Base-by-base conservation (phyloP, 92 coral and sea anemone species). In the Ricordea florida region DNA sequence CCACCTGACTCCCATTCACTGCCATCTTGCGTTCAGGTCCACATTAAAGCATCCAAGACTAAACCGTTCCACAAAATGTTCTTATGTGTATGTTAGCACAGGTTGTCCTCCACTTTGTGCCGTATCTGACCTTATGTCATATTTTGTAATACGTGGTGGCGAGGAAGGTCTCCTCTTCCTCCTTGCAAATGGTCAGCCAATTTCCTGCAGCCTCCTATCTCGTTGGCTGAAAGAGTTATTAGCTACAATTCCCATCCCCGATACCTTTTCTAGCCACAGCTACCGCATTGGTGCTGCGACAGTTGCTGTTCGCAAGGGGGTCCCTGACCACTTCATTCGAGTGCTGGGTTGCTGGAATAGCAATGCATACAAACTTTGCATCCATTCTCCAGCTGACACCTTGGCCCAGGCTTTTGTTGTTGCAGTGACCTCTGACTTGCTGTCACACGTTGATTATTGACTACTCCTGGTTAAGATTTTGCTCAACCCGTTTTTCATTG, bases 241-340 rank as follows among this genome's bases (percentile, higher is more conserved):
- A 10, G 17, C 30, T 27, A 6, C 61, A 3, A 38, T 79, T 10
- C 78, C 62, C 0, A 15, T 65, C 43, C 80, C 57, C 18, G 67
- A 66, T 20, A 34, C 56, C 14, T 76, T 21, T 38, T 51, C 83
- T 5, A 65, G 80, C 6, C 80, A 74, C 41, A 76, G 80, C 14
- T 74, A 58, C 49, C 18, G 81, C 29, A 60, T 74, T 56, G 79
- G 80, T 30, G 62, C 69, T 6, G 67, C 56, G 14, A 57, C 79
- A 0, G 44, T 48, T 6, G 59, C 68, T 0, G 68, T 67, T 0
- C 21, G 56, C 9, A 36, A 10, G 26, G 72, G 81, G 6, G 43
- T 57, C 44, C 87, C 87, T 13, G 73, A 76, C 38, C 84, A 76
- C 49, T 52, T 83, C 1, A 57, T 58, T 11, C 83, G 76, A 25